These are phyloP conservation scores for Neelides sp. DNA, from an alignment of 1,140 invertebrate species.

Conservation along the genomic window DNA sequence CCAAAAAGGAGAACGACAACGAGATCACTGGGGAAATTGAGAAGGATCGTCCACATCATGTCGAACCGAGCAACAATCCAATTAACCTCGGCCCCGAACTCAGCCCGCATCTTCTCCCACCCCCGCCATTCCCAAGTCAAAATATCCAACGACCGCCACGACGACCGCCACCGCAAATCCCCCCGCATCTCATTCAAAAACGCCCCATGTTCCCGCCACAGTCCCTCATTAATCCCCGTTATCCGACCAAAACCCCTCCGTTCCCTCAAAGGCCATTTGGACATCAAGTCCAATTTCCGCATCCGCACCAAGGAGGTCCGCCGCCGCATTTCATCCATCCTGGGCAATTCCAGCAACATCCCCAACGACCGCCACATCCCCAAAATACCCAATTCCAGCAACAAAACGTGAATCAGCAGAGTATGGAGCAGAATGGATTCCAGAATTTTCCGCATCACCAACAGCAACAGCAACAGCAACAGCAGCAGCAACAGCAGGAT, in stretches of 20 bases:
- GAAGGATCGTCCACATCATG: background rate
- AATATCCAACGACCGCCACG: conserved; percentile 8
- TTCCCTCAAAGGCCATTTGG: background rate
- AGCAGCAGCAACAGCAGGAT: conserved; percentile 1
- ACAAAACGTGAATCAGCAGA: too few species aligned
- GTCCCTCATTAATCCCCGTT: too few species aligned
- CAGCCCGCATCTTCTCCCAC: background rate
- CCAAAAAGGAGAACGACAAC: conserved; percentile 1
- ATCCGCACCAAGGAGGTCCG: conserved; percentile 2
- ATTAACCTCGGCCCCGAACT: conserved; percentile 3
- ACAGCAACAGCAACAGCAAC: background rate
- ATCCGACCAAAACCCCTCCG: conserved; percentile 11
- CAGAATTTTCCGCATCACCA: background rate
- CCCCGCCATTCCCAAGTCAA: conserved; percentile 2
- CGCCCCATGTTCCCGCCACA: background rate
- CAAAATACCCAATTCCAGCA: too few species aligned
- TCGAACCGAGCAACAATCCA: too few species aligned
- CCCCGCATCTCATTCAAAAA: conserved; percentile 2
- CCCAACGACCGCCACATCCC: conserved; percentile 6
- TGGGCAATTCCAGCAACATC: background rate
- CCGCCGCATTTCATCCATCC: background rate
- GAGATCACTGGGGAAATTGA: conserved; percentile 6
- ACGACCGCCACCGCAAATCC: conserved; percentile 8
- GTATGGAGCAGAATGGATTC: too few species aligned
- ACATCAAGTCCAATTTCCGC: background rate